Percentiles rank a stretch among this genome's conserved stretches.
Conservation (phyloP, 1,140 invertebrate species). For the Drosophila kikkawai region DNA sequence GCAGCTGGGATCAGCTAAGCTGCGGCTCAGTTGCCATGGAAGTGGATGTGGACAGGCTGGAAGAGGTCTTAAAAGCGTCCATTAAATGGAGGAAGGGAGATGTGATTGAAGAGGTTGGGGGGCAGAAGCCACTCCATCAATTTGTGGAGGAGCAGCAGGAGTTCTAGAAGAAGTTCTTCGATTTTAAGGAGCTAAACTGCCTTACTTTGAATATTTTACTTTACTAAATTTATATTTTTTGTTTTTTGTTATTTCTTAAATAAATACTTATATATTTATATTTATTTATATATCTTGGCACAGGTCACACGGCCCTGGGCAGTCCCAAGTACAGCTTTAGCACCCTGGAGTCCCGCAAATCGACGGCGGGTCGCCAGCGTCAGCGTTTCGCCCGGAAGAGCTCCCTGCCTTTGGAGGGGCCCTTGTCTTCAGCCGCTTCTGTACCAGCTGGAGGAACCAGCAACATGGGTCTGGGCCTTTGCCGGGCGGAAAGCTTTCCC, state of each 20-base stretch:
- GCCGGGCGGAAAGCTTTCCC: conserved; percentile 81
- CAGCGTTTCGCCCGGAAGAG: conserved; percentile 80
- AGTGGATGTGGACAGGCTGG: conserved; percentile 6
- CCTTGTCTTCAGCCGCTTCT: not conserved
- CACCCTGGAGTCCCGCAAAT: conserved; percentile 84
- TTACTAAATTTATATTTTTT: too few species aligned
- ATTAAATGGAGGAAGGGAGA: not conserved
- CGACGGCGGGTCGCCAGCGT: conserved; percentile 62
- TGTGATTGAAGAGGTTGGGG: conserved; percentile 12
- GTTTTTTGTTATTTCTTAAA: too few species aligned
- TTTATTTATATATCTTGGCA: conserved; percentile 7
- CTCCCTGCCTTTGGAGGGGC: conserved; percentile 76
- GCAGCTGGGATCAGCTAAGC: conserved; percentile 35
- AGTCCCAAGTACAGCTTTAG: conserved; percentile 85
- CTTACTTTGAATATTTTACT: not conserved
- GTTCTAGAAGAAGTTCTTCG: not conserved
- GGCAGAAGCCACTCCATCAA: not conserved
- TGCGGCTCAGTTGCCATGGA: conserved; percentile 10
- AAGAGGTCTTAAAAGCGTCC: conserved; percentile 38
- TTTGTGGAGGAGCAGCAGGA: not conserved
- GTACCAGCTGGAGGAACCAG: not conserved
- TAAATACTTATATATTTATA: too few species aligned
- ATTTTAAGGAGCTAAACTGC: not conserved
- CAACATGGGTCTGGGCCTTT: conserved; percentile 66
- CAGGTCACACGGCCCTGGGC: conserved; percentile 78